These are phyloP conservation scores for Lysandra bellargus DNA, from an alignment of 2,888 invertebrate genomes.

Conservation along the genomic window DNA sequence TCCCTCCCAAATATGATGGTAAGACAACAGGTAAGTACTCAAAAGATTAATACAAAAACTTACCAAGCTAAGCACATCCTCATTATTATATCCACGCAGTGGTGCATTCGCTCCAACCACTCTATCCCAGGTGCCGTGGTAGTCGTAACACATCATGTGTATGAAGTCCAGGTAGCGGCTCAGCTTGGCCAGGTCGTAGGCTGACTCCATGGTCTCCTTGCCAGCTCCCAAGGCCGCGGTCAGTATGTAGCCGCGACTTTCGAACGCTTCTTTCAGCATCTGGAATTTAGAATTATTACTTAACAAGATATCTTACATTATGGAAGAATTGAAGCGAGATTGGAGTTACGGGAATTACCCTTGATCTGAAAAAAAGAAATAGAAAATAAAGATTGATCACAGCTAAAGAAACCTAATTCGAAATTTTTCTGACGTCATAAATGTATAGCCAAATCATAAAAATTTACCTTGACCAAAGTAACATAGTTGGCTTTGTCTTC, in stretches of 20 bases:
- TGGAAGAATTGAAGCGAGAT: no score
- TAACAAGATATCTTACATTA: no score
- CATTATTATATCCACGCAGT: slow-evolving; percentile 71
- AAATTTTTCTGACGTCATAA: no score
- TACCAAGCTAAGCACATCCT: slow-evolving; percentile 85
- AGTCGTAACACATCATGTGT: slow-evolving; percentile 95
- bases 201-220: slow-evolving; percentile 86
- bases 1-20: neutral
- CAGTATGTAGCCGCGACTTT: slow-evolving; percentile 83
- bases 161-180: slow-evolving; percentile 85
- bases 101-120: slow-evolving; percentile 90
- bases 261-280: slow-evolving; percentile 87
- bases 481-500: slow-evolving; percentile 89
- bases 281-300: slow-evolving; percentile 49
- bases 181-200: slow-evolving; percentile 87
- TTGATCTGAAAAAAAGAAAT: no score
- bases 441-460: neutral
- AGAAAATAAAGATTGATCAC: no score
- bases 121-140: slow-evolving; percentile 91
- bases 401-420: no score
- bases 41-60: neutral
- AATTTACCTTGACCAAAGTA: slow-evolving; percentile 84
- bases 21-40: neutral
- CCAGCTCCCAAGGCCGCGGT: slow-evolving; percentile 92
- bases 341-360: no score